Evolutionary conservation across 2,888 invertebrate species (phyloP).

Genomic region (Oscheius onirici): DNA sequence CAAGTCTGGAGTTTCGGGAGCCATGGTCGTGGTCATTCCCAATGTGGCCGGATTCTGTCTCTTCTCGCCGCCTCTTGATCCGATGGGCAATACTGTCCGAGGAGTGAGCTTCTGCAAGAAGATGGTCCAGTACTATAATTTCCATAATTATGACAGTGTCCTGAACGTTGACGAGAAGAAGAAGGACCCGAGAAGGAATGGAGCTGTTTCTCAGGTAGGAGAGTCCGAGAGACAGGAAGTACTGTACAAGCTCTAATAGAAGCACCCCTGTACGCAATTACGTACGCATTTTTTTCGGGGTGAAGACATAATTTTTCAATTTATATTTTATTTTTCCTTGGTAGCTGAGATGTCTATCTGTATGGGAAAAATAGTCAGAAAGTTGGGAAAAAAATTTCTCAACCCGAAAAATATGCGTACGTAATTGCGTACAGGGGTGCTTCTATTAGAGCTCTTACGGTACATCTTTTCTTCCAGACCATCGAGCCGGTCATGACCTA

Average conservation of each 20-base stretch:
- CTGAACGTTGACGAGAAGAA: conserved; percentile 87
- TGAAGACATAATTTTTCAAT: no score
- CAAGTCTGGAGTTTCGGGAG: conserved; percentile 82
- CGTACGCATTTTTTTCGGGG: no score
- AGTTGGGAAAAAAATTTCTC: no score
- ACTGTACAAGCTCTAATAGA: no score
- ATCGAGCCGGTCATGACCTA: conserved; percentile 84
- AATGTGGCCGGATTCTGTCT: conserved; percentile 95
- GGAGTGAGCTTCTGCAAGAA: conserved; percentile 86
- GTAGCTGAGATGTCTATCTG: no score
- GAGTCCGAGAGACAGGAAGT: no score
- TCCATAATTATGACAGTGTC: conserved; percentile 90
- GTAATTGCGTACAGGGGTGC: no score
- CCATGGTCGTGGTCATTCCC: conserved; percentile 90
- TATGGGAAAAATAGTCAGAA: no score
- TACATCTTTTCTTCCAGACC: not conserved
- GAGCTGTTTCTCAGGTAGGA: conserved; percentile 77
- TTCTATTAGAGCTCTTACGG: no score
- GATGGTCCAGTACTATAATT: conserved; percentile 81
- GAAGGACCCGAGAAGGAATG: conserved; percentile 84
- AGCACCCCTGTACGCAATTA: no score
- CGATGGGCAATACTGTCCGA: conserved; percentile 87
- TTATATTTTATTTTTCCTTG: no score
- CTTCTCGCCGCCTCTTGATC: conserved; percentile 93
- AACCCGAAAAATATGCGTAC: no score